Conservation (phyloP, 2,113 vertebrate genomes). For the Sisor rabdophorus region DNA sequence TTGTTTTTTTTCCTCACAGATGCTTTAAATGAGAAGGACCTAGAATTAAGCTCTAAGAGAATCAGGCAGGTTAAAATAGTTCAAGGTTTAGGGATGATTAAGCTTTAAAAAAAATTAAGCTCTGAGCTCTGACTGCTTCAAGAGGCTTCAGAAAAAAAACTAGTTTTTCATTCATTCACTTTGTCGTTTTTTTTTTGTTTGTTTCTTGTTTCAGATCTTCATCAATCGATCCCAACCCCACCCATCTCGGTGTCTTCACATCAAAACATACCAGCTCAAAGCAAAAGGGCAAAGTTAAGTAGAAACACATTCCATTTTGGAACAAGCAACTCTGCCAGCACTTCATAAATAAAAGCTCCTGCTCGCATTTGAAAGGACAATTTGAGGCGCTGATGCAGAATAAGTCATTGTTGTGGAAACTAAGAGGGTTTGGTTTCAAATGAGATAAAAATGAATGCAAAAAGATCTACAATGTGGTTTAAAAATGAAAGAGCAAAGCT, state of each 20-base stretch:
- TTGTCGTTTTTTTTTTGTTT: background rate
- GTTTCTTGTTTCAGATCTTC: background rate
- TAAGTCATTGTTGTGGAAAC: conserved; percentile 3
- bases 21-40: background rate
- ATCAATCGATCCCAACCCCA: background rate
- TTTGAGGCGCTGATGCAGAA: conserved; percentile 32
- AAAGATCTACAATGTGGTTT: background rate
- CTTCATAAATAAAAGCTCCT: conserved; percentile 32
- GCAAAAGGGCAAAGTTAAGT: conserved; percentile 31
- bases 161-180: no score
- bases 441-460: conserved; percentile 7
- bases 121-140: no score
- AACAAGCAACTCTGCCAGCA: conserved; percentile 27
- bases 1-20: background rate
- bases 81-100: background rate
- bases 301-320: conserved; percentile 27
- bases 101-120: background rate
- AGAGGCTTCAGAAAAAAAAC: background rate
- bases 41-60: background rate
- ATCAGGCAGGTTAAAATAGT: no score
- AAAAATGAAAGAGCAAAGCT: background rate
- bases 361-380: conserved; percentile 31
- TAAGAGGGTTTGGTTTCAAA: background rate
- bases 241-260: conserved; percentile 4
- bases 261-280: conserved; percentile 20